Evolutionary conservation across 2,888 invertebrate genomes (phyloP).

Genomic region (Nysson spinosus): DNA sequence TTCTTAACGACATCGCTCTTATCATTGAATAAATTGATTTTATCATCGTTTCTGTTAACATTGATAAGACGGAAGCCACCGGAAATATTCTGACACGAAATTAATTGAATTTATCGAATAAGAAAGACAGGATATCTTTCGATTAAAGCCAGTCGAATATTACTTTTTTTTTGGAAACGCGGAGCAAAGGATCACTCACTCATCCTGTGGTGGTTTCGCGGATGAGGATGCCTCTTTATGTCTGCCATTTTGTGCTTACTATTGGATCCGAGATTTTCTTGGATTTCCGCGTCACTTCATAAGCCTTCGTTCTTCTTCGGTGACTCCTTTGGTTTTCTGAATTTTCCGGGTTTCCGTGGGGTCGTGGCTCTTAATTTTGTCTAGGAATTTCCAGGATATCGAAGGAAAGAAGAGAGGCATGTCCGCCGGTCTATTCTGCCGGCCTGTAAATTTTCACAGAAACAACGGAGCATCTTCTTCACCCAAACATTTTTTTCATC

Average conservation of each 20-base stretch:
- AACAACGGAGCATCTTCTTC: conserved; percentile 10
- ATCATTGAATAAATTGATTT: no score
- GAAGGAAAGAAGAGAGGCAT: conserved; percentile 24
- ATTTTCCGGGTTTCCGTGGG: conserved; percentile 12
- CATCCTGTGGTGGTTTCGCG: conserved; percentile 27
- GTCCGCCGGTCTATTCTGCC: conserved; percentile 15
- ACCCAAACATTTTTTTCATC: not conserved
- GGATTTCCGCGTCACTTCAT: not conserved
- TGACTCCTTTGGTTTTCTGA: not conserved
- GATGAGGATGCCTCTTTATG: conserved; percentile 30
- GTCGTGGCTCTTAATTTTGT: conserved; percentile 46
- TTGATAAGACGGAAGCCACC: no score
- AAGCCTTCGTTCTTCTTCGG: not conserved
- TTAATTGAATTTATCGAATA: no score
- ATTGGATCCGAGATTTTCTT: conserved; percentile 12
- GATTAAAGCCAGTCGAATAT: not conserved
- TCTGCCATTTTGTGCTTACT: conserved; percentile 51
- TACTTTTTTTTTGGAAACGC: not conserved
- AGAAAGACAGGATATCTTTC: no score
- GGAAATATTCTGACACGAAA: no score
- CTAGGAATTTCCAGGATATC: conserved; percentile 38
- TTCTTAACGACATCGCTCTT: no score
- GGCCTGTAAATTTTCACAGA: not conserved
- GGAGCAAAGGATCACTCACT: conserved; percentile 42
- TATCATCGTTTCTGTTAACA: no score